Evolutionary conservation across 1,140 invertebrate species (phyloP).

Genomic region (Sweltsa coloradensis): DNA sequence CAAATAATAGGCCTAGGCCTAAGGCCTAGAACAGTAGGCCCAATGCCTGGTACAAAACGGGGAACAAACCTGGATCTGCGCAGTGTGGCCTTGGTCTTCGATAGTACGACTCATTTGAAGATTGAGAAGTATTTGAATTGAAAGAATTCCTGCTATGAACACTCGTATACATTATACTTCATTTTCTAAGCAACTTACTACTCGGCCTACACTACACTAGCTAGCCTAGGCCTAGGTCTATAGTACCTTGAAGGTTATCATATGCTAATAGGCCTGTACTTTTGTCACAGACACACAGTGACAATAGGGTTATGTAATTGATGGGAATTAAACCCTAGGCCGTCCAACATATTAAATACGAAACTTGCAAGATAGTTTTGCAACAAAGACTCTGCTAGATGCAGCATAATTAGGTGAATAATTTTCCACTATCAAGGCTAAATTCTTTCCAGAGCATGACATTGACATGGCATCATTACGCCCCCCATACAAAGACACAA

Average conservation of each 20-base stretch:
- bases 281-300: no score
- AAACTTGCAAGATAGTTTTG: neutral
- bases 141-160: slow-evolving; percentile 1
- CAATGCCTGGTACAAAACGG: no score
- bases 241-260: no score
- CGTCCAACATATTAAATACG: neutral
- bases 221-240: no score
- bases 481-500: neutral
- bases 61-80: slow-evolving; percentile 11
- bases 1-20: neutral
- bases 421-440: slow-evolving; percentile 1
- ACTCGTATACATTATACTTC: slow-evolving; percentile 4
- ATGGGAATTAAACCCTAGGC: neutral
- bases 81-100: slow-evolving; percentile 6
- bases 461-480: slow-evolving; percentile 1
- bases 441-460: slow-evolving; percentile 4
- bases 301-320: no score
- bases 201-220: no score
- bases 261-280: no score
- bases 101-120: slow-evolving; percentile 3
- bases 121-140: neutral
- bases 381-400: neutral
- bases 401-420: neutral
- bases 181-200: no score
- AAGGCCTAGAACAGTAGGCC: neutral